Conservation (phyloP, 2,113 vertebrate species). For the Pangasianodon gigas region DNA sequence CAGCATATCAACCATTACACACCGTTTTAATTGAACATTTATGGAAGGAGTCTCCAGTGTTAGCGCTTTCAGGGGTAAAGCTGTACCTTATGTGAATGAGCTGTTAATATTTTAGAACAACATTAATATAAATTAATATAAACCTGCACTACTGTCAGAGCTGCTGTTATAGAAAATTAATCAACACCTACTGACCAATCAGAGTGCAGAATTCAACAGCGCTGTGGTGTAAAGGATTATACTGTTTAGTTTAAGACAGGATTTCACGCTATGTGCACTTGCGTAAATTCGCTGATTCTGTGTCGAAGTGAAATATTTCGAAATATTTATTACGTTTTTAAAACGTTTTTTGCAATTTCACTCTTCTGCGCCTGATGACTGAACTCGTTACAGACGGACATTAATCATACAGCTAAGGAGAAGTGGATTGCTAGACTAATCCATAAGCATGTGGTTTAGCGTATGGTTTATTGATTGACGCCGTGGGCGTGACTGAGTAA, state of each 20-base stretch:
- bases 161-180: too few species aligned
- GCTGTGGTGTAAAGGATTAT: neutral
- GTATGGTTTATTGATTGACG: constrained; percentile 37
- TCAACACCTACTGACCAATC: neutral
- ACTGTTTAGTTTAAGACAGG: too few species aligned
- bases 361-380: neutral
- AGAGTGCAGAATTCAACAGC: neutral
- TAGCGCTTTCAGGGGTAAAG: too few species aligned
- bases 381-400: neutral
- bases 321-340: neutral
- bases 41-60: too few species aligned
- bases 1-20: neutral
- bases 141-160: neutral
- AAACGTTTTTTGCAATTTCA: neutral
- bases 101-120: neutral
- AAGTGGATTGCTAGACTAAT: neutral
- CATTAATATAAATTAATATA: neutral
- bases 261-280: neutral
- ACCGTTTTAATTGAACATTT: too few species aligned
- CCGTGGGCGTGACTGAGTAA: constrained; percentile 15
- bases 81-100: too few species aligned
- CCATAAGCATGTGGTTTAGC: constrained; percentile 21
- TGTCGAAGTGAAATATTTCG: neutral
- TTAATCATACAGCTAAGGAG: constrained; percentile 1
- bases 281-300: too few species aligned